phyloP scores from a whole-genome alignment of 2,113 vertebrate genomes.

The Podiceps cristatus region DNA sequence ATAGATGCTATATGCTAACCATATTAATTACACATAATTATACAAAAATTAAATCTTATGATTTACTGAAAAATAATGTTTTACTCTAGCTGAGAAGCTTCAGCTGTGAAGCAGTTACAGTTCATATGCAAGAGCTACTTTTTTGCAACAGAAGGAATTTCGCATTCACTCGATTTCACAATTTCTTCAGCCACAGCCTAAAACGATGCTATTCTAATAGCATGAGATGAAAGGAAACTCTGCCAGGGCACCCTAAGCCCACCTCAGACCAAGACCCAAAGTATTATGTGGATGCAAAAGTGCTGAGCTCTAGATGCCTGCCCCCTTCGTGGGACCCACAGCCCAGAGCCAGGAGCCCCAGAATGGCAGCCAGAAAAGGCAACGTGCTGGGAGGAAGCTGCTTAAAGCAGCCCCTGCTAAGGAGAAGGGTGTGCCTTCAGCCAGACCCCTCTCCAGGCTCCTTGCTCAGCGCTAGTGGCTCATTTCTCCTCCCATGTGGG shows the following conservation, averaged over 20 bases:
- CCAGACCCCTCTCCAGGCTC: background rate
- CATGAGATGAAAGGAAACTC: background rate
- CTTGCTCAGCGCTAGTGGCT: background rate
- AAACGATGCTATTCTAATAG: background rate
- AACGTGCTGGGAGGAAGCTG: background rate
- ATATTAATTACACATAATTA: constrained; percentile 23
- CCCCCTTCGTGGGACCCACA: background rate
- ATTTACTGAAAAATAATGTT: constrained; percentile 8
- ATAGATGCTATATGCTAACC: background rate
- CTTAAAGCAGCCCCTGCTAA: background rate
- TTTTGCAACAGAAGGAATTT: background rate
- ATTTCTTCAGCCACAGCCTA: background rate
- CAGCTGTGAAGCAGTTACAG: background rate
- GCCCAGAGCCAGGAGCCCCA: background rate
- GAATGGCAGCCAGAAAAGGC: background rate
- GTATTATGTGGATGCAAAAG: background rate
- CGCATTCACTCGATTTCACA: background rate
- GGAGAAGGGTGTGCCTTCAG: background rate
- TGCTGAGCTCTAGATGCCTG: background rate
- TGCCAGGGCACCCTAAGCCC: background rate
- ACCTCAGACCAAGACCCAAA: background rate
- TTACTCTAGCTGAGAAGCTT: background rate
- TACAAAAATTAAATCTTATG: background rate
- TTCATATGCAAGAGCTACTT: background rate
- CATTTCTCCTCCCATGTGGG: background rate